phyloP scores from a whole-genome alignment of 2,797 vertebrate genomes.

The Paguma larvata region DNA sequence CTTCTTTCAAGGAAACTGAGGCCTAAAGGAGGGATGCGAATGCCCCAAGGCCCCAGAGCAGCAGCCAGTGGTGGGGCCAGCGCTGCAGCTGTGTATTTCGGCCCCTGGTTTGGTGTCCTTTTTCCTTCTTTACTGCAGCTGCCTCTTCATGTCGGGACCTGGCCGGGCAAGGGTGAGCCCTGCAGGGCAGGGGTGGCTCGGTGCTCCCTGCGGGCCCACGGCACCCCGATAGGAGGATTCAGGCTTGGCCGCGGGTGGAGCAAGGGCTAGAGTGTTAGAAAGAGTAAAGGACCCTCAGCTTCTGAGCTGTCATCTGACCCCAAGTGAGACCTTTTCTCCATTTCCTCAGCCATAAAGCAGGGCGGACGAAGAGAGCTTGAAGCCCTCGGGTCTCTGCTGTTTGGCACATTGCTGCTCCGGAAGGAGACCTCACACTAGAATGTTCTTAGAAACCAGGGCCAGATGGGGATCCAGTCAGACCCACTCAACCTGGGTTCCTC shows the following conservation, averaged over 20 bases:
- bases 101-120: not conserved
- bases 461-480: not conserved
- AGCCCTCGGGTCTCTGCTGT: not conserved
- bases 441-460: not conserved
- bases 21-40: not conserved
- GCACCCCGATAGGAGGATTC: not conserved
- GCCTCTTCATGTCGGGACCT: constrained; percentile 13
- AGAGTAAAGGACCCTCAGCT: not conserved
- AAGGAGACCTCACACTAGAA: not conserved
- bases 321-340: not conserved
- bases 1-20: not conserved
- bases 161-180: not conserved
- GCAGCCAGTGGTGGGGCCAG: not conserved
- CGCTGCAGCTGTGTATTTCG: not conserved
- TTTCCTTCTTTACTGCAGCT: not conserved
- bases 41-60: not conserved
- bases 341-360: not conserved
- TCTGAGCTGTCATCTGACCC: not conserved
- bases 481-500: not conserved
- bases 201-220: not conserved
- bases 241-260: not conserved
- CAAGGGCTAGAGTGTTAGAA: not conserved
- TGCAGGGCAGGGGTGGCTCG: not conserved
- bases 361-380: fast-evolving
- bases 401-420: not conserved